These are phyloP conservation scores for Isoperla grammatica DNA, from an alignment of 2,888 invertebrate genomes.

Conservation along the genomic window DNA sequence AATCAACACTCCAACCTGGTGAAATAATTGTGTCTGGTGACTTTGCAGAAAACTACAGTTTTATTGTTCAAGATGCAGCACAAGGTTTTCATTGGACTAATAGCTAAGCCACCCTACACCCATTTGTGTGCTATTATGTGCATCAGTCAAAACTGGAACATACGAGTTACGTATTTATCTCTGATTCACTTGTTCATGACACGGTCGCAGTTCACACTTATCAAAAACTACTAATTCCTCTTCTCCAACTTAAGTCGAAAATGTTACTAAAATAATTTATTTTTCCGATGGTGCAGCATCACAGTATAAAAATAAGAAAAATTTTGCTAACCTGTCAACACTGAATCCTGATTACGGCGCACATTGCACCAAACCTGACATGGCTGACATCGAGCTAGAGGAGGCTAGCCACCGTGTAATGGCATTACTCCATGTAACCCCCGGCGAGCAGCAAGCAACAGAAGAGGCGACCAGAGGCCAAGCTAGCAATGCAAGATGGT, in stretches of 20 bases:
- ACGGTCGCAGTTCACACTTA: background rate
- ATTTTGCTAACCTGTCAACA: background rate
- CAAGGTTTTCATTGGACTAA: slow-evolving; percentile 21
- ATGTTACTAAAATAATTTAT: background rate
- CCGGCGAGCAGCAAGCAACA: background rate
- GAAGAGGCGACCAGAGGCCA: slow-evolving; percentile 1
- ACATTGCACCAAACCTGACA: background rate
- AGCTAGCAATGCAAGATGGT: background rate
- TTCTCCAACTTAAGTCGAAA: slow-evolving; percentile 26
- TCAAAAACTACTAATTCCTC: slow-evolving; percentile 26
- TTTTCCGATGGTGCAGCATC: slow-evolving; percentile 6
- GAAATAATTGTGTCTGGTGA: slow-evolving; percentile 7
- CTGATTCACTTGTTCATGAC: slow-evolving; percentile 28
- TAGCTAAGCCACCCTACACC: slow-evolving; percentile 17
- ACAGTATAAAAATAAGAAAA: slow-evolving; percentile 9
- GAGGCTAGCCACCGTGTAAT: background rate
- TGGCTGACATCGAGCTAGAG: background rate
- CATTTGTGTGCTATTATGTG: slow-evolving; percentile 24
- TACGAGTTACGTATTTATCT: slow-evolving; percentile 28
- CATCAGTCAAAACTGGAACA: slow-evolving; percentile 17
- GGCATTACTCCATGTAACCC: background rate
- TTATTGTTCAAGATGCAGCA: slow-evolving; percentile 17
- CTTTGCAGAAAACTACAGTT: slow-evolving; percentile 20
- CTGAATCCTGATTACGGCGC: background rate
- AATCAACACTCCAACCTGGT: background rate